A percentile compares a stretch with the other conserved stretches of the same genome.
Conservation (phyloP, 2,113 vertebrate species). For the Alligator mississippiensis region DNA sequence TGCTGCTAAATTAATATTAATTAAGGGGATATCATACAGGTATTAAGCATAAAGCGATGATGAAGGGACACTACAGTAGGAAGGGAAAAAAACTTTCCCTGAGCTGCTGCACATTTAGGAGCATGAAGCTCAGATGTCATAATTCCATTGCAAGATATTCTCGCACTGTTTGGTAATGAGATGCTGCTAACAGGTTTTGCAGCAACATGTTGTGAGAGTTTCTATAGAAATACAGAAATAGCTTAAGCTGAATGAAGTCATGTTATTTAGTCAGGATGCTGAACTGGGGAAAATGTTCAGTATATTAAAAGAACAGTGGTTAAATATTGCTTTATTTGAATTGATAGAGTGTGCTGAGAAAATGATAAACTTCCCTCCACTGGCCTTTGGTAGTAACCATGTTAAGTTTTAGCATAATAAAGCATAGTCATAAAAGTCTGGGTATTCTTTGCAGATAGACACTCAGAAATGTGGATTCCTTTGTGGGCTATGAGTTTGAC, state of each 20-base stretch:
- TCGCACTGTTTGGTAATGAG: not conserved
- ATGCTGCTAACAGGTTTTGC: not conserved
- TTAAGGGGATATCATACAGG: not conserved
- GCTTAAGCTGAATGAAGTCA: not conserved
- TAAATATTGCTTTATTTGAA: not conserved
- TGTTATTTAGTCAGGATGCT: not conserved
- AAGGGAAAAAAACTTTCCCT: not conserved
- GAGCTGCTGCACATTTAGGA: not conserved
- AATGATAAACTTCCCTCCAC: not conserved
- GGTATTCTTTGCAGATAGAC: not conserved
- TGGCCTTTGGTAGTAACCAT: not conserved
- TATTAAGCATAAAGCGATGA: not conserved
- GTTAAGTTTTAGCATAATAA: not conserved
- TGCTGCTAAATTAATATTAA: not conserved
- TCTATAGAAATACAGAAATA: not conserved
- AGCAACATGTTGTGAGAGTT: not conserved
- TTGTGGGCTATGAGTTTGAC: not conserved
- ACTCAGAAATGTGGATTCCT: not conserved
- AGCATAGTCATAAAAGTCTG: not conserved
- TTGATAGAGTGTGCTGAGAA: not conserved
- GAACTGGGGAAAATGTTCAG: not conserved
- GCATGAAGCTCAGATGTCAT: not conserved
- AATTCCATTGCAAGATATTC: not conserved
- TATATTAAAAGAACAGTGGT: not conserved
- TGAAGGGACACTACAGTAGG: not conserved